These are phyloP conservation scores for Ciconia maguari DNA, from an alignment of 2,113 vertebrate genomes.

Conservation along the genomic window DNA sequence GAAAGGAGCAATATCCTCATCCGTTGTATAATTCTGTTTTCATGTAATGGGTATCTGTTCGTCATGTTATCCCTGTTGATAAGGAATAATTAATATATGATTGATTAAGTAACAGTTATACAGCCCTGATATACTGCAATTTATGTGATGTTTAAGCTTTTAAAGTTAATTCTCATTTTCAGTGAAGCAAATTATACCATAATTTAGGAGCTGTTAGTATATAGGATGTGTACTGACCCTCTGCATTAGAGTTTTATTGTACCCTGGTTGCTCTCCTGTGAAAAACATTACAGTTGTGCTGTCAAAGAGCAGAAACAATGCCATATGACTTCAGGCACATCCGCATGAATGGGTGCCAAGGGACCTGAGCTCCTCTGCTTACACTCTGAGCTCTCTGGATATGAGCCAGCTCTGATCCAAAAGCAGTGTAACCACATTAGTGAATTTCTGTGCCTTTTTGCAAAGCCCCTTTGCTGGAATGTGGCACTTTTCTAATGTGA, in stretches of 20 bases:
- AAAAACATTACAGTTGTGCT: not conserved
- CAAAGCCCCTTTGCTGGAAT: not conserved
- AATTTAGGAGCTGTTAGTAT: not conserved
- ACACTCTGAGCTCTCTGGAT: not conserved
- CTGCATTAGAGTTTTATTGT: not conserved
- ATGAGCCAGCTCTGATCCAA: not conserved
- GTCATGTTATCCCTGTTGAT: not conserved
- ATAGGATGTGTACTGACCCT: not conserved
- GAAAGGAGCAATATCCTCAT: not conserved
- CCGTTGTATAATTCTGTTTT: constrained; percentile 16
- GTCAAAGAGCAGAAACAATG: not conserved
- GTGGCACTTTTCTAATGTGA: not conserved
- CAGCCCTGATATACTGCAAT: not conserved
- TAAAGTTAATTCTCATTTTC: not conserved
- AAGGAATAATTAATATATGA: constrained; percentile 16
- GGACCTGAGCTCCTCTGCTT: not conserved
- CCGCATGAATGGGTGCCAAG: not conserved
- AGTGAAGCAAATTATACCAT: not conserved
- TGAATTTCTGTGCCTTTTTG: not conserved
- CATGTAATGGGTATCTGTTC: not conserved
- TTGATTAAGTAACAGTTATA: constrained; percentile 14
- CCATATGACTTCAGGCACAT: not conserved
- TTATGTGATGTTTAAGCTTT: not conserved
- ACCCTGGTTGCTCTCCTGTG: not conserved
- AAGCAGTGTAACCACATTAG: not conserved